Conservation (phyloP, 2,888 invertebrate species). For the Tromatobia lineatoria region DNA sequence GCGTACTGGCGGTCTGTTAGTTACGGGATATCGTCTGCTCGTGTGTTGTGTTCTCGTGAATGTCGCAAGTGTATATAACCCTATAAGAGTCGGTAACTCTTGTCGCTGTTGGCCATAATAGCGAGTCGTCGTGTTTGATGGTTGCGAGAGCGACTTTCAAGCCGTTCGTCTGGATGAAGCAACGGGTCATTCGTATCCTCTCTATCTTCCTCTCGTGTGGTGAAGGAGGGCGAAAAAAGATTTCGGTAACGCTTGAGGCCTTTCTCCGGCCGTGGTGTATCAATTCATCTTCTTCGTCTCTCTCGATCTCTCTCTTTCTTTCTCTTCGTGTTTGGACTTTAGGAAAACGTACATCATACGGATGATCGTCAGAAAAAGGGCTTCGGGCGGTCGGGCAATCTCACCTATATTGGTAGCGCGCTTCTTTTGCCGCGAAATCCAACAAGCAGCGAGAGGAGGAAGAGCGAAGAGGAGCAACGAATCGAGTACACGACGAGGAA, state of each 20-base stretch:
- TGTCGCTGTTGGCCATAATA: slow-evolving; percentile 45
- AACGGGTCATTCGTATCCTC: slow-evolving; percentile 63
- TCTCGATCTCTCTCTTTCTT: slow-evolving; percentile 17
- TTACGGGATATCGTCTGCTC: slow-evolving; percentile 65
- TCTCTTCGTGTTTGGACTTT: slow-evolving; percentile 18
- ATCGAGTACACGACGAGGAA: slow-evolving; percentile 76
- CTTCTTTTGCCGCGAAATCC: slow-evolving; percentile 52
- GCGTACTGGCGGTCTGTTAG: slow-evolving; percentile 41
- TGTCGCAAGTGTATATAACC: slow-evolving; percentile 13
- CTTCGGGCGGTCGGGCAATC: slow-evolving; percentile 26
- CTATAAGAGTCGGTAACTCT: slow-evolving; percentile 45
- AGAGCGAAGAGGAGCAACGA: slow-evolving; percentile 62
- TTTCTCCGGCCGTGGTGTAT: slow-evolving; percentile 21
- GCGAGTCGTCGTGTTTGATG: slow-evolving; percentile 34
- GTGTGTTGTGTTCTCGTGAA: not conserved
- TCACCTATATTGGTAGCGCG: slow-evolving; percentile 45
- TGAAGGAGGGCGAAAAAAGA: slow-evolving; percentile 51
- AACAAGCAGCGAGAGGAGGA: not conserved
- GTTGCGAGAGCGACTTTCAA: slow-evolving; percentile 43
- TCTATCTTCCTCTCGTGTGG: slow-evolving; percentile 33
- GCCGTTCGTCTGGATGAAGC: slow-evolving; percentile 63
- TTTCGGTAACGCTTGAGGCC: slow-evolving; percentile 40
- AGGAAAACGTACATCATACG: slow-evolving; percentile 24
- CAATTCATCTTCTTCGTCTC: slow-evolving; percentile 2
- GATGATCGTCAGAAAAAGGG: slow-evolving; percentile 34